Evolutionary conservation across 2,797 vertebrate genomes (phyloP).

Genomic region (Orientallactaga sibirica): DNA sequence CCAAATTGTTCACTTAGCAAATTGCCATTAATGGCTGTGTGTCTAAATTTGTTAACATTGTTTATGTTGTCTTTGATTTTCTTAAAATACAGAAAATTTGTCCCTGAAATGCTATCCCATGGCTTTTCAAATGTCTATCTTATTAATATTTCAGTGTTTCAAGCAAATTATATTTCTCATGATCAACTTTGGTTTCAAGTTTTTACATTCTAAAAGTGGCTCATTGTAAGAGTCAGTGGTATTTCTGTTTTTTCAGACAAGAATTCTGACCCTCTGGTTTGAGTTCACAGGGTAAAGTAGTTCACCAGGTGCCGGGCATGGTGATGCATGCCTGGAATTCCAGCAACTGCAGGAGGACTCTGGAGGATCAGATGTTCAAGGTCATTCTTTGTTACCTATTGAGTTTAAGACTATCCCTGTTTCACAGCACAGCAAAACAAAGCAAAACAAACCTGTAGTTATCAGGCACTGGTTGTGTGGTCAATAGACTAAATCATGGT

Average conservation of each 20-base stretch:
- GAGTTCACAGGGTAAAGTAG: not conserved
- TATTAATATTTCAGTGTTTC: not conserved
- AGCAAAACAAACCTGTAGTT: not conserved
- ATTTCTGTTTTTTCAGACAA: not conserved
- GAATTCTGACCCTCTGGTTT: not conserved
- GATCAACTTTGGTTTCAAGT: not conserved
- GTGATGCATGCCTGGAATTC: too few species aligned
- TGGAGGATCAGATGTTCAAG: too few species aligned
- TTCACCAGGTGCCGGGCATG: too few species aligned
- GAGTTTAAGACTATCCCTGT: too few species aligned
- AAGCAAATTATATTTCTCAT: slow-evolving; percentile 24
- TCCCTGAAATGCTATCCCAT: not conserved
- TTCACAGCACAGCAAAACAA: too few species aligned
- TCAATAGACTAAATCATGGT: not conserved
- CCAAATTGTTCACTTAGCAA: not conserved
- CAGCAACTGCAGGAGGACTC: too few species aligned
- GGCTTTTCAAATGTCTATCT: not conserved
- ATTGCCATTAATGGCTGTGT: not conserved
- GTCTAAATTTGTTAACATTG: not conserved
- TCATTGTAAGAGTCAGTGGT: not conserved
- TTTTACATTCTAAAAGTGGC: not conserved
- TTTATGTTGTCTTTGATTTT: not conserved
- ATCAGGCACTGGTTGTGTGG: not conserved
- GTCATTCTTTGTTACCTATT: too few species aligned
- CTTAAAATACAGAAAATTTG: not conserved